phyloP scores from a whole-genome alignment of 37 sponge, comb jelly and placozoan species.

The Spongilla lacustris region DNA sequence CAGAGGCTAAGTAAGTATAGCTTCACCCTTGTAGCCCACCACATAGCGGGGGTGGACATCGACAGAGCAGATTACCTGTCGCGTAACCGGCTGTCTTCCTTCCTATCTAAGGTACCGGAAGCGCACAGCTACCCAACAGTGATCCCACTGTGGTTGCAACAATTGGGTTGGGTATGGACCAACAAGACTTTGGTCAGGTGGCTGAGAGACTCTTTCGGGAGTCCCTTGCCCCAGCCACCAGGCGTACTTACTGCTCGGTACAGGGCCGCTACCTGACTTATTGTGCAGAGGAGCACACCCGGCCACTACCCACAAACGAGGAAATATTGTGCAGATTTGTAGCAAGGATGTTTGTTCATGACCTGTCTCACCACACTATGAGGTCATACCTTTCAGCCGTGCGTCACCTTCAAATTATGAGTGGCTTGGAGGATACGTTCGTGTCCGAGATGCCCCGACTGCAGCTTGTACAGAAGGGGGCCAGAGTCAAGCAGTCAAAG shows the following conservation, averaged over 20 bases:
- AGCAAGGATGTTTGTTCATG: slow-evolving; percentile 3
- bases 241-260: slow-evolving; percentile 12
- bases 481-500: background rate
- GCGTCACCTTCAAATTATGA: slow-evolving; percentile 18
- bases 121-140: background rate
- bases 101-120: slow-evolving; percentile 4
- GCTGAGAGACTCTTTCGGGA: slow-evolving; percentile 15
- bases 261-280: slow-evolving; percentile 20
- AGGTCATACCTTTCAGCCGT: slow-evolving; percentile 32
- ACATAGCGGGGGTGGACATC: slow-evolving; percentile 43
- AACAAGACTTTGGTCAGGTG: slow-evolving; percentile 16
- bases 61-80: slow-evolving; percentile 51
- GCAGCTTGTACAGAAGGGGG: slow-evolving; percentile 3
- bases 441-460: background rate
- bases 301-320: slow-evolving; percentile 33
- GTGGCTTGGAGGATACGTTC: background rate
- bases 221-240: slow-evolving; percentile 33
- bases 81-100: background rate
- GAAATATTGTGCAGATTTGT: slow-evolving; percentile 18
- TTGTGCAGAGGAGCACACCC: background rate
- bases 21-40: background rate
- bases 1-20: slow-evolving; percentile 4
- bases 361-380: background rate
- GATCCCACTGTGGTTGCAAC: slow-evolving; percentile 15
- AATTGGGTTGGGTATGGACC: slow-evolving; percentile 25